Base-by-base conservation (phyloP, 2,888 invertebrate species). In the Drosophila melanosoma region DNA sequence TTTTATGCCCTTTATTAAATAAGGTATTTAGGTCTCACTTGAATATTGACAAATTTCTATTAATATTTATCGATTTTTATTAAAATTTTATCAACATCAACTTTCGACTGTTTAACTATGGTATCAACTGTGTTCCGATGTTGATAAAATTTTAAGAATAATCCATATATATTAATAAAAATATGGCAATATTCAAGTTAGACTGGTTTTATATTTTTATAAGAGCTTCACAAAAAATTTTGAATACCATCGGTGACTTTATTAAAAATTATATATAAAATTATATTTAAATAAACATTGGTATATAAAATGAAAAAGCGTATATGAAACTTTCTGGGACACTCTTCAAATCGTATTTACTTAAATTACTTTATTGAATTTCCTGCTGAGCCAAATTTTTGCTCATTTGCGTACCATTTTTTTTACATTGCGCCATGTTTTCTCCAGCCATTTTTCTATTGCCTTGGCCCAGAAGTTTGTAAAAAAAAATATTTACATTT, bases 361-460 rank as follows among this genome's bases (percentile, higher is more conserved):
- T 68, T 70, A 75, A 69, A 82, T 83, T 85, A 87, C 74, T 74
- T 72, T 72, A 85, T 82, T 77, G 83, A 77, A 79, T 61, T 58
- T 54, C n/a, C n/a, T 33, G 26, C 49, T 40, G 12, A 63, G 23
- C n/a, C 61, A 75, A 40, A 69, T 68, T 76, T 75, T 61, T 76
- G 87, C 82, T 87, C 84, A 76, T 83, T 88, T 83, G 79, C 70
- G 74, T 73, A 71, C 77, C 69, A 67, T 78, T 83, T 29, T 26
- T 26, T 83, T 62, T 51, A 56, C 45, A 45, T n/a, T 17, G 45
- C 56, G 36, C n/a, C 15, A 51, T 32, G 11, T 61, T 76, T 49
- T 54, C 58, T 40, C 52, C 45, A 49, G 49, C 56, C 61, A 42
- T 61, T 69, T 69, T 49, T 56, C 42, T 26, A 15, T 49, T 48